A percentile compares a stretch with the other conserved stretches of the same genome.
These are phyloP conservation scores for Neocloeon triangulifer DNA, from an alignment of 1,140 invertebrate genomes.

Conservation along the genomic window DNA sequence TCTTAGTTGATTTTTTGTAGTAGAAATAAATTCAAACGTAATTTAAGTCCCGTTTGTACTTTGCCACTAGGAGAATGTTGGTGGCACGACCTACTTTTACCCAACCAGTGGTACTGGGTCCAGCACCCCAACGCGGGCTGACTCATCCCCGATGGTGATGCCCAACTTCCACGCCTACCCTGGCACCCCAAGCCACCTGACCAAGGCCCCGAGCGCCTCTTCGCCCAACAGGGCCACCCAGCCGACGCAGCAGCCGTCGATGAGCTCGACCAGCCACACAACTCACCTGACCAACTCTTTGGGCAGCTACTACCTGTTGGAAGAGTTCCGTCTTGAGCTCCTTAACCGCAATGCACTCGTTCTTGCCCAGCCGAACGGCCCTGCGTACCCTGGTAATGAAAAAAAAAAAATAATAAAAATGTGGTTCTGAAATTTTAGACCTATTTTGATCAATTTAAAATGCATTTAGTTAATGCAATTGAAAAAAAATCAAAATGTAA, in stretches of 20 bases:
- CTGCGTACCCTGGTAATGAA: constrained; percentile 29
- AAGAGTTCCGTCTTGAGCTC: constrained; percentile 50
- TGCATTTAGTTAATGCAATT: too few species aligned
- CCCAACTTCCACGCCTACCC: constrained; percentile 34
- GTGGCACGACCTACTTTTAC: constrained; percentile 87
- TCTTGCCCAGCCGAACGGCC: constrained; percentile 40
- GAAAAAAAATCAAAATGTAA: too few species aligned
- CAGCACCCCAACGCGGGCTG: constrained; percentile 4
- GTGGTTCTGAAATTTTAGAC: neutral
- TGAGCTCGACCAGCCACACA: neutral
- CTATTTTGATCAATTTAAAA: too few species aligned
- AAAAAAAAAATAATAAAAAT: neutral
- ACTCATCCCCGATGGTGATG: constrained; percentile 10
- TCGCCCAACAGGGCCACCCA: neutral
- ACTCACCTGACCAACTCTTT: constrained; percentile 20
- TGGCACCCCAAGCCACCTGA: constrained; percentile 37
- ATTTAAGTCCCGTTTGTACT: too few species aligned
- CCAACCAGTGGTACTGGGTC: constrained; percentile 18
- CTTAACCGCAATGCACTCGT: constrained; percentile 50
- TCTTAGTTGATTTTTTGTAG: too few species aligned
- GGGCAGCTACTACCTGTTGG: constrained; percentile 39
- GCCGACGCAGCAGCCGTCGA: constrained; percentile 5
- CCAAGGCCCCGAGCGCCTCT: constrained; percentile 12
- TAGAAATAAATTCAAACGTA: too few species aligned
- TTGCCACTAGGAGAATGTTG: constrained; percentile 87